These are phyloP conservation scores for Oligia latruncula DNA, from an alignment of 2,888 invertebrate species.

Conservation along the genomic window DNA sequence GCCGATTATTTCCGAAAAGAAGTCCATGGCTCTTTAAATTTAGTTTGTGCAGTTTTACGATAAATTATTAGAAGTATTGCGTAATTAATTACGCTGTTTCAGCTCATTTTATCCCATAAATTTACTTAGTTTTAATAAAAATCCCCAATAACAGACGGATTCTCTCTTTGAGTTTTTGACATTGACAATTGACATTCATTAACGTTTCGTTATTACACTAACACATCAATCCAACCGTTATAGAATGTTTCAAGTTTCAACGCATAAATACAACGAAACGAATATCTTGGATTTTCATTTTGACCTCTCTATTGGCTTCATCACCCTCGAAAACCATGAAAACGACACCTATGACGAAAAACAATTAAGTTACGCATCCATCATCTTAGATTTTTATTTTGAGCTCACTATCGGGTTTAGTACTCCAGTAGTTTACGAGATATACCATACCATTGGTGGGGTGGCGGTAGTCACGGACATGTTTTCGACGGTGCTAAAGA, in stretches of 20 bases:
- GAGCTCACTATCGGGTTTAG: too few species aligned
- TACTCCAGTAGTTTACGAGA: too few species aligned
- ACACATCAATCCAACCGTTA: background rate
- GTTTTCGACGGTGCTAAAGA: too few species aligned
- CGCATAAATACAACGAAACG: background rate
- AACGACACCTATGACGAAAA: too few species aligned
- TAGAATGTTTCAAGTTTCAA: background rate
- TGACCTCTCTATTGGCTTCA: background rate
- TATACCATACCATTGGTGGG: too few species aligned
- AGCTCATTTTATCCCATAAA: constrained; percentile 57
- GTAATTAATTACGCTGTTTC: constrained; percentile 42
- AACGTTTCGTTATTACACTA: constrained; percentile 44
- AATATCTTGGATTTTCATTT: background rate
- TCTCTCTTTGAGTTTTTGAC: constrained; percentile 48
- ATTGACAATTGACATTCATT: constrained; percentile 59
- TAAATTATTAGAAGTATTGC: constrained; percentile 30
- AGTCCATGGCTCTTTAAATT: constrained; percentile 91
- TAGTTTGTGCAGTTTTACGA: constrained; percentile 15
- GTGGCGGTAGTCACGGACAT: too few species aligned
- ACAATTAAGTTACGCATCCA: too few species aligned
- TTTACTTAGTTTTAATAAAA: constrained; percentile 50
- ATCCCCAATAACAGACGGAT: constrained; percentile 33
- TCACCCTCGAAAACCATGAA: too few species aligned
- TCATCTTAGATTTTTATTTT: background rate
- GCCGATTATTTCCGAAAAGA: constrained; percentile 90